Conservation (phyloP, 2,113 vertebrate genomes). For the Paramormyrops kingsleyae region DNA sequence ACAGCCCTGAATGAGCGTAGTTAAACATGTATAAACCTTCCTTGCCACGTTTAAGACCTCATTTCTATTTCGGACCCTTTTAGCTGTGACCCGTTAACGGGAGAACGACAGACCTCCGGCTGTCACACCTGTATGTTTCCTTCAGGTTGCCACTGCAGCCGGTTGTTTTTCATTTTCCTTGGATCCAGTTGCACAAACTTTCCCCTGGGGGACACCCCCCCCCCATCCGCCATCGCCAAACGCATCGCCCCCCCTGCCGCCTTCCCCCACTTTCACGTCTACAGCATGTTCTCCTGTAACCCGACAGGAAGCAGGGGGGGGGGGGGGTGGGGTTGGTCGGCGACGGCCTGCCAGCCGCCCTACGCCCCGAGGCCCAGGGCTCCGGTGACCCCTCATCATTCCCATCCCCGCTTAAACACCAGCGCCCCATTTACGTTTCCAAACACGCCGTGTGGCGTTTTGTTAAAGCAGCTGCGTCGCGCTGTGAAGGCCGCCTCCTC, state of each 20-base stretch:
- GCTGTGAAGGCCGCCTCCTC: not conserved
- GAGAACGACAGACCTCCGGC: not conserved
- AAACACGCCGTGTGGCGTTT: not conserved
- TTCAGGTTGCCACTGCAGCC: not conserved
- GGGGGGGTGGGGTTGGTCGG: not conserved
- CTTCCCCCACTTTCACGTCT: not conserved
- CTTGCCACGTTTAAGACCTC: not conserved
- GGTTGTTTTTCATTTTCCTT: not conserved
- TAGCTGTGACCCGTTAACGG: not conserved
- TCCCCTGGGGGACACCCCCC: not conserved
- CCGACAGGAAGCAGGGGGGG: not conserved
- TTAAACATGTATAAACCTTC: not conserved
- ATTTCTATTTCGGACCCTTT: not conserved
- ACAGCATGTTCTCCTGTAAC: not conserved
- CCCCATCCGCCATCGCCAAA: not conserved
- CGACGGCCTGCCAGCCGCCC: not conserved
- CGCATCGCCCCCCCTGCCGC: not conserved
- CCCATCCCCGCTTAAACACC: not conserved
- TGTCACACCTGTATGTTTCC: not conserved
- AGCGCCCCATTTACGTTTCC: not conserved
- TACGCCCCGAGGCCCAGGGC: not conserved
- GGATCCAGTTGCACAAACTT: not conserved
- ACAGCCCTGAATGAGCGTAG: not conserved
- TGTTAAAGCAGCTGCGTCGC: not conserved
- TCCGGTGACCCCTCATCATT: not conserved